These are phyloP conservation scores for Cephus rjabovi DNA, from an alignment of 2,888 invertebrate genomes.

Conservation along the genomic window DNA sequence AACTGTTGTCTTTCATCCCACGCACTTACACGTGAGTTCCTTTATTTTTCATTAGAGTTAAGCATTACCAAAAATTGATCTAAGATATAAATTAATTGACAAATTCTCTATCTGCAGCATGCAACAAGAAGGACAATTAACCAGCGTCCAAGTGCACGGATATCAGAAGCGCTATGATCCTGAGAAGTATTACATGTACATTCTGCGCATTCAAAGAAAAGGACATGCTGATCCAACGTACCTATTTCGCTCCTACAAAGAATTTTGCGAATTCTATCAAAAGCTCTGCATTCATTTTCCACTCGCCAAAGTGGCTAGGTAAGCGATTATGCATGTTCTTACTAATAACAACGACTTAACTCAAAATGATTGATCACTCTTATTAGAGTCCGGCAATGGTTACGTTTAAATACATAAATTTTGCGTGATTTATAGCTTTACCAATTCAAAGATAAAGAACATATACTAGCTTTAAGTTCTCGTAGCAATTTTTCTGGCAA, in stretches of 20 bases:
- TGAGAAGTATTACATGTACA: slow-evolving; percentile 97
- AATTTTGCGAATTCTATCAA: slow-evolving; percentile 96
- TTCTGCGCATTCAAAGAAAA: slow-evolving; percentile 84
- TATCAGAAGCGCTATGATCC: slow-evolving; percentile 97
- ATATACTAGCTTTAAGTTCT: background rate
- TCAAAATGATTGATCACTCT: background rate
- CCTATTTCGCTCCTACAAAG: slow-evolving; percentile 94
- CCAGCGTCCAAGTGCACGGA: slow-evolving; percentile 85
- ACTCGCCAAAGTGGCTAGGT: slow-evolving; percentile 91
- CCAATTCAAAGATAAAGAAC: background rate
- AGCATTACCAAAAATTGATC: background rate
- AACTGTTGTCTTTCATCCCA: slow-evolving; percentile 92
- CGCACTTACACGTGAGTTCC: slow-evolving; percentile 88
- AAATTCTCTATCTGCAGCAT: slow-evolving; percentile 71
- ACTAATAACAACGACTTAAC: background rate
- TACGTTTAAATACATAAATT: background rate
- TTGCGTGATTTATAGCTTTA: background rate
- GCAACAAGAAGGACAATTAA: slow-evolving; percentile 89
- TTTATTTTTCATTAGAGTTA: slow-evolving; percentile 18
- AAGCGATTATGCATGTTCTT: slow-evolving; percentile 47
- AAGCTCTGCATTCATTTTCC: slow-evolving; percentile 94
- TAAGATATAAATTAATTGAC: background rate
- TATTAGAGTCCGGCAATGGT: background rate
- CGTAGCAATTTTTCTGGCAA: background rate
- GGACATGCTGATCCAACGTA: slow-evolving; percentile 88